Percentiles rank a stretch among this genome's conserved stretches.
Conservation (phyloP, 2,113 vertebrate species). For the Sinocyclocheilus anshuiensis region DNA sequence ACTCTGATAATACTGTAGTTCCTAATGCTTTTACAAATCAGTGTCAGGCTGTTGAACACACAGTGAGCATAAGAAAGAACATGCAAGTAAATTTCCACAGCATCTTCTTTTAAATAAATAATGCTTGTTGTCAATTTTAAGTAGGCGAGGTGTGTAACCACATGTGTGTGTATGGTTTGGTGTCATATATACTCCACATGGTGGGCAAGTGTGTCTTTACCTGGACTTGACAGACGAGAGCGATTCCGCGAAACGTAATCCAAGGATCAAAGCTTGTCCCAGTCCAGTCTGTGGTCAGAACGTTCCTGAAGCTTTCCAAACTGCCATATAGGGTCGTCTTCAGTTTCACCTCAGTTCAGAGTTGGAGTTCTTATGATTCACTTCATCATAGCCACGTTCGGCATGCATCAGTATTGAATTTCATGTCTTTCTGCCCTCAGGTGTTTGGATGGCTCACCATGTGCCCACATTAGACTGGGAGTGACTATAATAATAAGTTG, state of each 20-base stretch:
- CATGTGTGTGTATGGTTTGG: slow-evolving; percentile 6
- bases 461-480: slow-evolving; percentile 18
- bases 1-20: neutral
- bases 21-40: neutral
- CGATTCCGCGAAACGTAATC: slow-evolving; percentile 70
- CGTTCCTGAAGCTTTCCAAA: slow-evolving; percentile 32
- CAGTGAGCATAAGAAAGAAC: slow-evolving; percentile 33
- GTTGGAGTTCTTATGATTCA: slow-evolving; percentile 40
- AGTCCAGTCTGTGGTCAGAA: slow-evolving; percentile 67
- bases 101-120: neutral
- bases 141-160: neutral
- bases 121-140: neutral
- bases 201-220: slow-evolving; percentile 51
- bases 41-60: neutral
- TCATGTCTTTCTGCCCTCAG: slow-evolving; percentile 39
- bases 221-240: slow-evolving; percentile 52
- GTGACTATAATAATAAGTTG: slow-evolving; percentile 16
- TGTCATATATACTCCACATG: slow-evolving; percentile 7
- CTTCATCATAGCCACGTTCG: slow-evolving; percentile 18
- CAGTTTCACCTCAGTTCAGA: slow-evolving; percentile 52
- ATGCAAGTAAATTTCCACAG: neutral
- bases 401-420: slow-evolving; percentile 34
- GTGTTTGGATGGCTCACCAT: slow-evolving; percentile 10
- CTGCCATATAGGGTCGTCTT: slow-evolving; percentile 19
- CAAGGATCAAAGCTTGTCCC: slow-evolving; percentile 58